Evolutionary conservation across 2,888 invertebrate species (phyloP).

Genomic region (Hybos culiciformis): DNA sequence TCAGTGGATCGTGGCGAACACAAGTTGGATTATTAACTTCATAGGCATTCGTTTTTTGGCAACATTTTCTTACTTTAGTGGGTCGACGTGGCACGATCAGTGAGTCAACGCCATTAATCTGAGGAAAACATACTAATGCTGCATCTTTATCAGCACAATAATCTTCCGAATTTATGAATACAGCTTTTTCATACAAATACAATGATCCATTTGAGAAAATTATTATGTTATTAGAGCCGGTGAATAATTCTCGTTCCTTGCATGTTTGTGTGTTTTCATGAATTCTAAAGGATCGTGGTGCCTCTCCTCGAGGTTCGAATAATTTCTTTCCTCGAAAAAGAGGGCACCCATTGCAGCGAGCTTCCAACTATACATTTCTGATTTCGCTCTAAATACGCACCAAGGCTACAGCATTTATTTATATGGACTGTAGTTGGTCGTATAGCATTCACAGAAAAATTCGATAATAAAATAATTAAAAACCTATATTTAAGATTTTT

Average conservation of each 20-base stretch:
- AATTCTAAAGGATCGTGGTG: conserved; percentile 36
- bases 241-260: conserved; percentile 31
- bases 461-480: too few species aligned
- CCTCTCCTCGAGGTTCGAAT: conserved; percentile 29
- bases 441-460: too few species aligned
- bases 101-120: conserved; percentile 23
- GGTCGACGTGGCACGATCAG: conserved; percentile 20
- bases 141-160: conserved; percentile 57
- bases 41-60: conserved; percentile 49
- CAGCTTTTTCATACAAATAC: conserved; percentile 39
- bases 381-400: conserved; percentile 36
- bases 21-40: conserved; percentile 42
- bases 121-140: conserved; percentile 46
- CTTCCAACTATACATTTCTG: conserved; percentile 31
- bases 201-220: conserved; percentile 54
- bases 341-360: conserved; percentile 40
- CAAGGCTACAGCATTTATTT: conserved; percentile 42
- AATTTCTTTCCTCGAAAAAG: conserved; percentile 38
- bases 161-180: conserved; percentile 39
- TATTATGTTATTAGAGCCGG: conserved; percentile 21
- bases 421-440: conserved; percentile 30
- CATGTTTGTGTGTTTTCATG: conserved; percentile 32
- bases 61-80: conserved; percentile 49
- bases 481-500: too few species aligned
- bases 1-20: conserved; percentile 22